A percentile compares a stretch with the other conserved stretches of the same genome.
Evolutionary conservation across 1,140 invertebrate species (phyloP).

Genomic region (Phymorhynchus buccinoides): DNA sequence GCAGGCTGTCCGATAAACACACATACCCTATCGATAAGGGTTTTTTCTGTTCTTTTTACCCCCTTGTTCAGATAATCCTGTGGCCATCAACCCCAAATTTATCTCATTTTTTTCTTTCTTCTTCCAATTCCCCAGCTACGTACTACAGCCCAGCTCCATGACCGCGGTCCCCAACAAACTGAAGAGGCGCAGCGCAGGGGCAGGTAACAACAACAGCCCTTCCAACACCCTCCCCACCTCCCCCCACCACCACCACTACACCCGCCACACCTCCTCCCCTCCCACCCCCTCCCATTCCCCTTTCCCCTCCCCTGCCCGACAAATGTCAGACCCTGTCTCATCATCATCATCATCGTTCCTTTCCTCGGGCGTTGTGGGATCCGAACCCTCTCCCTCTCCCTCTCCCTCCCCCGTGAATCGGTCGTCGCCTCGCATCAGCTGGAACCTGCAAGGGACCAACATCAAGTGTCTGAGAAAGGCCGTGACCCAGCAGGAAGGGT

Average conservation of each 20-base stretch:
- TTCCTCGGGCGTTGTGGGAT: neutral
- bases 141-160: constrained; percentile 67
- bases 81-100: constrained; percentile 31
- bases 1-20: too few relatives aligned
- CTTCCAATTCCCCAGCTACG: constrained; percentile 63
- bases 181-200: constrained; percentile 22
- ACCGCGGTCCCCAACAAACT: constrained; percentile 61
- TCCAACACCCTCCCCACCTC: too few relatives aligned
- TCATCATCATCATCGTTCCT: too few relatives aligned
- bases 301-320: neutral
- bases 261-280: neutral
- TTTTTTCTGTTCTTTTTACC: neutral
- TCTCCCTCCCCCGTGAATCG: too few relatives aligned
- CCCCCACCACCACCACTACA: too few relatives aligned
- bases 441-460: constrained; percentile 7
- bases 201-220: too few relatives aligned
- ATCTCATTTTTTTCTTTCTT: too few relatives aligned
- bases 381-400: neutral
- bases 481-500: neutral
- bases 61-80: too few relatives aligned
- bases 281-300: neutral
- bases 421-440: constrained; percentile 4
- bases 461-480: neutral
- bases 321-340: neutral
- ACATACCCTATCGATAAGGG: too few relatives aligned